Evolutionary conservation across 2,888 invertebrate species (phyloP), one percentile per base, ranked within the genome.

Genomic region (Iselma pallidipennis): DNA sequence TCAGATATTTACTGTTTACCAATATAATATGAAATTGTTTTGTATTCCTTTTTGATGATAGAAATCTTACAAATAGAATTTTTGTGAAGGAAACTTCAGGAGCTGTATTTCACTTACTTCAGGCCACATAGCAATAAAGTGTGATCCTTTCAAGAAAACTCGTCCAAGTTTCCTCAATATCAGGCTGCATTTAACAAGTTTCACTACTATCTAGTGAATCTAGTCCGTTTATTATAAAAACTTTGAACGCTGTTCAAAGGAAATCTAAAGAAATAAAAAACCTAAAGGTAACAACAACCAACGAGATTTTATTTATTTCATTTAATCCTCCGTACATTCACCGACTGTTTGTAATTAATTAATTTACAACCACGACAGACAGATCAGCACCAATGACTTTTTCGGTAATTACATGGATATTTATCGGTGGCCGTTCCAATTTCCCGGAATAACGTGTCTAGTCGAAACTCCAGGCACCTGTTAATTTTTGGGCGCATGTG

Each of bases 401-500:
- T 59, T 55, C 25, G 37, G 29, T 52, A 56, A 60, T 60, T 56
- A 60, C 49, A 51, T 49, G 56, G 21, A 56, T 56, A 51, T 60
- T 56, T 61, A 61, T 57, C 37, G 28, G 42, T 19, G 45, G 16
- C 49, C n/a, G 31, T 56, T 51, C 51, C 6, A 37, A 56, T 52
- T 53, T 56, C 55, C 57, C 33, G 52, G 51, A 31, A 51, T 51
- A 51, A 33, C 52, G 37, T 53, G 49, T 49, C 61, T 52, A 52
- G 33, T 33, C 21, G n/a, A n/a, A 55, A 48, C 52, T 55, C 49
- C 45, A 52, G 68, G 70, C 72, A 72, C 72, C 72, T 72, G 72
- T 72, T 72, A 72, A 72, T 70, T 71, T 70, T 61, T 60, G 60
- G 50, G 72, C 72, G 72, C 72, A 72, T 72, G 72, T 71, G 68